Base-by-base conservation (phyloP, 2,797 vertebrate species). In the Euphonia xanthogaster region DNA sequence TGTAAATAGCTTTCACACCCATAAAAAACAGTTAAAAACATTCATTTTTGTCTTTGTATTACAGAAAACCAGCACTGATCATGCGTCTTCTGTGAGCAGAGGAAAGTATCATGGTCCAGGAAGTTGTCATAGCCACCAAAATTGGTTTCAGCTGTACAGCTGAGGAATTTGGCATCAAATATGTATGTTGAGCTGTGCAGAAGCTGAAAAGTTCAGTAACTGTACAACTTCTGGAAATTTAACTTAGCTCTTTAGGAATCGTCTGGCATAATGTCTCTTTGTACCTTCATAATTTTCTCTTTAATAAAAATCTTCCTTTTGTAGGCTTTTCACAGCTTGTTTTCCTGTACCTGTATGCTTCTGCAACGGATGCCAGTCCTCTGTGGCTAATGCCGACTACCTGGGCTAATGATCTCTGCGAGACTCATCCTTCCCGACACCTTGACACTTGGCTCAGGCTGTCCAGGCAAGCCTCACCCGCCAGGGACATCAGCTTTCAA, bases 401-500 rank as follows among this genome's bases (percentile, higher is more conserved):
- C 28, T 14, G 3, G 8, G 31, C 42, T 8, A 27, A 7, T 1
- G 6, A 71, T 1, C 17, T 50, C 25, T 2, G 25, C 0, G 6
- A 75, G 37, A 37, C 2, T 14, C 67, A 50, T 42, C 42, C 14
- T n/a, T 45, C 66, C 25, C 13, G 3, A 28, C 0, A 12, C 48
- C 42, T 8, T 4, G 47, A 25, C 3, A 8, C n/a, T 7, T 5
- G 6, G 23, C 25, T 16, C 12, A 20, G 66, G 14, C 14, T 12
- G 25, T 15, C 57, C 63, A 30, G 24, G 24, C 14, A 53, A 57
- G 30, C 33, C 42, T 75, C 72, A 17, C 18, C 51, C 2, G 2
- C 24, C 35, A 14, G 45, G 15, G 57, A 9, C 66, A 45, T 98
- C 97, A 98, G 63, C 96, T 97, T 76, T 97, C 97, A 71, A 98